Percentiles rank a stretch among this genome's conserved stretches.
phyloP scores from a whole-genome alignment of 2,113 vertebrate genomes.

The Microtus montanus region DNA sequence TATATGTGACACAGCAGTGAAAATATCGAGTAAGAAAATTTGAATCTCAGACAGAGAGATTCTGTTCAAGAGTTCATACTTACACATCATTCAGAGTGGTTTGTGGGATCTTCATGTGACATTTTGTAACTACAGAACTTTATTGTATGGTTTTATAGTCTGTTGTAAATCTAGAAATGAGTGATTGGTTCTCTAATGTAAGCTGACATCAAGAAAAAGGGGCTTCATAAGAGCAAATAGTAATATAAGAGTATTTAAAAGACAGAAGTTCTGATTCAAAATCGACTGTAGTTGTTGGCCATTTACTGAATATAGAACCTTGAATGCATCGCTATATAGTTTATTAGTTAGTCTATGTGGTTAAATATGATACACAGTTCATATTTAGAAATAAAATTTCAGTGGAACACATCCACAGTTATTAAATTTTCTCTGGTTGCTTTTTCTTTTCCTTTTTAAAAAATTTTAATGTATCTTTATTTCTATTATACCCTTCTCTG shows the following conservation, averaged over 20 bases:
- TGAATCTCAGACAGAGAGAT: neutral
- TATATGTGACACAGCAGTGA: neutral
- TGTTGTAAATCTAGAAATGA: slow-evolving; percentile 33
- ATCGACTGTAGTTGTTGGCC: neutral
- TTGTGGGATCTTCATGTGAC: neutral
- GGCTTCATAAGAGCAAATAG: neutral
- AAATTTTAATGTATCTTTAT: neutral
- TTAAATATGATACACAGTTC: neutral
- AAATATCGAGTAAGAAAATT: neutral
- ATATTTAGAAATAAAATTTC: slow-evolving; percentile 15
- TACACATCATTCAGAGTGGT: neutral
- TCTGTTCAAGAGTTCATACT: neutral
- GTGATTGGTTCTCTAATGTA: neutral
- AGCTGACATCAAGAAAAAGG: neutral
- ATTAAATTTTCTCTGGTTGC: neutral
- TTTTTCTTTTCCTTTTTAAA: neutral
- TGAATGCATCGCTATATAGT: neutral
- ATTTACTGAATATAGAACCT: slow-evolving; percentile 17
- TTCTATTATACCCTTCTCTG: neutral
- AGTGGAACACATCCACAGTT: neutral
- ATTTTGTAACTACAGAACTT: neutral
- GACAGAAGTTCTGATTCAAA: slow-evolving; percentile 9
- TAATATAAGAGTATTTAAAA: neutral
- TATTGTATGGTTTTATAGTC: neutral
- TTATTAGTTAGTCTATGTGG: neutral